These are phyloP conservation scores for Neoascia interrupta DNA, from an alignment of 2,888 invertebrate genomes.

Conservation along the genomic window DNA sequence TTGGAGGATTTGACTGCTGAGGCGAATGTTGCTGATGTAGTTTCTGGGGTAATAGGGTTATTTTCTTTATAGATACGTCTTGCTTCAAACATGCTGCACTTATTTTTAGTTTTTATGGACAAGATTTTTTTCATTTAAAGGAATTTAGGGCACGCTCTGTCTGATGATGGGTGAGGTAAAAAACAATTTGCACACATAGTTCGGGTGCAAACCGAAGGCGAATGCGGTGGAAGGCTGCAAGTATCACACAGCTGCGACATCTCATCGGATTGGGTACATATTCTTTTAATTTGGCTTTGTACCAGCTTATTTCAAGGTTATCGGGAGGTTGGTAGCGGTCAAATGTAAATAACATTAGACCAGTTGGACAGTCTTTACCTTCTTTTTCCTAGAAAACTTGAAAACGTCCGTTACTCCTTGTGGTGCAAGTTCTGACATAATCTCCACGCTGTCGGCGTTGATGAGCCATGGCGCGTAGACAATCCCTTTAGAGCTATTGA, in stretches of 20 bases:
- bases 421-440: too few species aligned
- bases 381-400: too few species aligned
- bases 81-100: background rate
- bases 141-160: conserved; percentile 1
- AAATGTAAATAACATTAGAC: conserved; percentile 5
- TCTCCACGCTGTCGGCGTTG: too few species aligned
- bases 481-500: too few species aligned
- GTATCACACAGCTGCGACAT: background rate
- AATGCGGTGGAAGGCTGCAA: background rate
- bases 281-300: conserved; percentile 4
- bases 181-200: background rate
- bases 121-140: conserved; percentile 3
- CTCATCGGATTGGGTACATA: conserved; percentile 4
- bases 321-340: background rate
- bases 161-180: background rate
- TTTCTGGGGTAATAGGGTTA: background rate
- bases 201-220: background rate
- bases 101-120: background rate
- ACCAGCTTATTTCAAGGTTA: conserved; percentile 2
- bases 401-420: too few species aligned
- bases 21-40: background rate
- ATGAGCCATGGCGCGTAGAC: too few species aligned
- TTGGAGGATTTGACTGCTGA: background rate
- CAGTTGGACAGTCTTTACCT: background rate
- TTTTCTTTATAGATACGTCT: background rate